These are phyloP conservation scores for Geotrypetes seraphini DNA, from an alignment of 2,797 vertebrate genomes.

Conservation along the genomic window DNA sequence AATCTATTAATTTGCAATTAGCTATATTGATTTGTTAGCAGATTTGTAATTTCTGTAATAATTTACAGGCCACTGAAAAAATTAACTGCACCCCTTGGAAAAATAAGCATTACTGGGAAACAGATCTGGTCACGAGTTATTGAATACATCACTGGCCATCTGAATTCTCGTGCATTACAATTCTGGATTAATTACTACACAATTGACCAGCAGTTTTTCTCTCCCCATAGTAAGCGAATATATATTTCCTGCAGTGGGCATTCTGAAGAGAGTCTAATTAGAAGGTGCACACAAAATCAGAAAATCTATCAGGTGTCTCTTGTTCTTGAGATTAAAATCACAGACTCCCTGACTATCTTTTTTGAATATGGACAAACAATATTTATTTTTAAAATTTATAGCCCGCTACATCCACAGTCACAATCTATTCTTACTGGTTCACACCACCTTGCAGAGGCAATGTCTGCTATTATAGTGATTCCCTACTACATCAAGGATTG, in stretches of 20 bases:
- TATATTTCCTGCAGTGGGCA: neutral
- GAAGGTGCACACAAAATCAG: conserved; percentile 2
- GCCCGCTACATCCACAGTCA: no score
- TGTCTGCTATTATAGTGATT: no score
- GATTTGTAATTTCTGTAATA: conserved; percentile 44
- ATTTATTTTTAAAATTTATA: no score
- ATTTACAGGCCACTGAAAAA: conserved; percentile 51
- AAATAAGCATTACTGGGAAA: conserved; percentile 40
- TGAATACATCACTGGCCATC: conserved; percentile 43
- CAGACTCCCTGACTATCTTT: no score
- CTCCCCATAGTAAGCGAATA: conserved; percentile 26
- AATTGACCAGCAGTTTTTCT: conserved; percentile 43
- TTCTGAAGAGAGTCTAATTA: conserved; percentile 17
- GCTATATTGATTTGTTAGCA: conserved; percentile 50
- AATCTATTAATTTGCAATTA: conserved; percentile 61
- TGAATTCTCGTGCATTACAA: conserved; percentile 54
- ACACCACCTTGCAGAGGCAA: no score
- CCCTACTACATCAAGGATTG: no score
- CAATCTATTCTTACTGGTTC: no score
- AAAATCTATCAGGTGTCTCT: conserved; percentile 3
- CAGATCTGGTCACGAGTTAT: conserved; percentile 38
- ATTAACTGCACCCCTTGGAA: conserved; percentile 41
- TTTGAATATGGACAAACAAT: no score
- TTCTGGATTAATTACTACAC: conserved; percentile 66
- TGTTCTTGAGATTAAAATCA: neutral